Evolutionary conservation across 2,113 vertebrate species (phyloP), one percentile per base, ranked within the genome.

Genomic region (Poicephalus meyeri): DNA sequence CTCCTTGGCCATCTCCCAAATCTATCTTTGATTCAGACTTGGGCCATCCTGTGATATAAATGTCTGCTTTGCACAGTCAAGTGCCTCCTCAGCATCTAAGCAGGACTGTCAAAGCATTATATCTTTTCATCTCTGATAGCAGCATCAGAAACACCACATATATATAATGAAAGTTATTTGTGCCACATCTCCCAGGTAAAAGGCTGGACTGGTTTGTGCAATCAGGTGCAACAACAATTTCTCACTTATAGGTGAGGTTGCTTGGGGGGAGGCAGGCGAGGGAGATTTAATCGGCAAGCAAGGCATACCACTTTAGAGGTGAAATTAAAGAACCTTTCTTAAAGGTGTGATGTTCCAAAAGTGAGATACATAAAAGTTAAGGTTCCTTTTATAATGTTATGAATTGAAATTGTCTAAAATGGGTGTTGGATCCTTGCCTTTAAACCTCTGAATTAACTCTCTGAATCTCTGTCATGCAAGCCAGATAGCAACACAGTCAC

Each of bases 151-250:
- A 72, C 80, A 60, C 50, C 13, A 41, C 53, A 39, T 46, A 4
- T 64, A 83, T 94, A 72, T 86, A 88, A 95, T 71, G 53, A 63
- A 94, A 96, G 94, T 89, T 94, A 93, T 96, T 94, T 96, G 95
- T 91, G 93, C 71, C 87, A 70, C 20, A 35, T 95, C 79, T 92
- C 81, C 83, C 87, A 86, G 95, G 95, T 82, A 76, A 94, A 85
- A 95, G 83, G 33, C 91, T 69, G 83, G 82, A 39, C 66, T 42
- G 83, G 83, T 80, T 95, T 94, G 96, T 95, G 94, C 96, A 95
- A 88, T 93, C 93, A 90, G 91, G 92, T 95, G 95, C 89, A 95
- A 72, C 93, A 91, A 63, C 96, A 93, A 89, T 97, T 94, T 95
- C 26, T 3, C 60, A 21, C 69, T 76, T 84, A 64, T 73, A 23